Evolutionary conservation across 2,797 vertebrate genomes (phyloP).

Genomic region (Morelia viridis): DNA sequence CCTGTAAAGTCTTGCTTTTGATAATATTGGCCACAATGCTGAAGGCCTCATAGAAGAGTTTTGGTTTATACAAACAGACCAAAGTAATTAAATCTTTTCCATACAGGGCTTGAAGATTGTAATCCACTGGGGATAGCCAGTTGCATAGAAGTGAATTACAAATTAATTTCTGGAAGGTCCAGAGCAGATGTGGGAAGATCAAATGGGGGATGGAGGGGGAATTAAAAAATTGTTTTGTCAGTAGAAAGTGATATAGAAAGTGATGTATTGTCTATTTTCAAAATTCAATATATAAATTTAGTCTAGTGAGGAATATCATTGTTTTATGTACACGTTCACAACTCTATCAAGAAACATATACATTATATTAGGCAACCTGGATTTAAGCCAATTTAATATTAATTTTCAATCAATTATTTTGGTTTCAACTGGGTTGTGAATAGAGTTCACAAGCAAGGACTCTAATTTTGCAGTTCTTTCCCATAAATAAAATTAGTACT

Average conservation of each 20-base stretch:
- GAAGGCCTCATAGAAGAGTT: background rate
- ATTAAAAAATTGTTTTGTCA: background rate
- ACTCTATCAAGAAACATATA: background rate
- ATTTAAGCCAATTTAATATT: background rate
- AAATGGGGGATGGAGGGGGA: background rate
- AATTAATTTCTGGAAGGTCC: background rate
- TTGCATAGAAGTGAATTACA: background rate
- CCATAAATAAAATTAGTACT: background rate
- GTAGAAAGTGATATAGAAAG: background rate
- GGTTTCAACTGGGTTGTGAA: background rate
- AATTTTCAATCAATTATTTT: background rate
- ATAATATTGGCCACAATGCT: background rate
- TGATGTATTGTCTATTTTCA: background rate
- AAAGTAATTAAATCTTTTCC: background rate
- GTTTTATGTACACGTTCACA: background rate
- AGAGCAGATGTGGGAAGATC: background rate
- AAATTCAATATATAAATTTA: background rate
- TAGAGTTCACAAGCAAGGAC: background rate
- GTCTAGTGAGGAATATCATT: background rate
- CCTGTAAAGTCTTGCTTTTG: background rate
- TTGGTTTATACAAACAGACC: background rate
- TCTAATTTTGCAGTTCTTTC: background rate
- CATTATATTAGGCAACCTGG: background rate
- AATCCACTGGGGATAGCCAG: background rate
- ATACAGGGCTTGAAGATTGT: background rate